Evolutionary conservation across 2,797 vertebrate genomes (phyloP), one percentile per base, ranked within the genome.

Genomic region (Salmo trutta): DNA sequence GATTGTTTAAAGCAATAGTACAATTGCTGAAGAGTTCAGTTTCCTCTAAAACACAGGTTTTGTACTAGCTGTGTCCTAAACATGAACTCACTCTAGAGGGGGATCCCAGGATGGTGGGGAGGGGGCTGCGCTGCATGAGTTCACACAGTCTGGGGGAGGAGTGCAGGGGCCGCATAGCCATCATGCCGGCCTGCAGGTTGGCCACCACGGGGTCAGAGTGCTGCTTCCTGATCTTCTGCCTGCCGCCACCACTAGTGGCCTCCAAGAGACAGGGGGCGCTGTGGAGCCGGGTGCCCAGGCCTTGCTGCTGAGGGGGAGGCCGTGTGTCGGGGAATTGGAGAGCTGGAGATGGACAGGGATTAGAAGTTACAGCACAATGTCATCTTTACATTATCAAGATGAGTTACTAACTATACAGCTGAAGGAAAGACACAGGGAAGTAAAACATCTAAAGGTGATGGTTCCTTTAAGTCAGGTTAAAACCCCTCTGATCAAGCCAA

Each of bases 51-150:
- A 31, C 6, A 6, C 19, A 56, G 15, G 19, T 6, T 36, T 47
- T 47, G 41, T 47, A 14, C 41, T 47, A 47, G 41, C 41, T 47
- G 19, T n/a, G 16, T n/a, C 31, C 17, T 3, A 70, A 19, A 33
- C 67, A 24, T 10, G 29, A 16, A 27, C 91, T 90, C 85, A 99
- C 98, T 95, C 97, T 98, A 56, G 97, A 94, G 0, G 98, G 98
- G 72, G 98, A 99, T 81, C 97, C 98, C 82, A 99, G 80, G 85
- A 99, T 99, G 0, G 97, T 98, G 75, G 98, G 97, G 24, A 99
- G 92, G 29, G 97, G 97, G 88, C 92, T 99, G 14, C 98, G 94
- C 93, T 98, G 98, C 91, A 99, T 95, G 85, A 99, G 96, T 83
- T 99, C 98, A 0, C 96, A 97, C 74, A 99, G 94, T 82, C 98